Evolutionary conservation across 2,797 vertebrate genomes (phyloP).

Genomic region (Chrysocyon brachyurus): DNA sequence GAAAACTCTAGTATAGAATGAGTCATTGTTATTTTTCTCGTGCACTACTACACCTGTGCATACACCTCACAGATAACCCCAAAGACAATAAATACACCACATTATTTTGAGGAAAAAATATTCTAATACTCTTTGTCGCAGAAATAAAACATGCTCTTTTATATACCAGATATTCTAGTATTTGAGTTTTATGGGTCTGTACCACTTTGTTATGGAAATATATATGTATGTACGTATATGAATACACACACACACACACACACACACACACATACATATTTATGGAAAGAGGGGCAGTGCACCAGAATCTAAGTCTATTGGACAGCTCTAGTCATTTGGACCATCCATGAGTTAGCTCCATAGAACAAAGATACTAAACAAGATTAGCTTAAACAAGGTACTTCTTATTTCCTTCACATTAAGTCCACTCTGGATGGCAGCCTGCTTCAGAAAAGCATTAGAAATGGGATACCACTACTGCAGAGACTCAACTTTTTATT

Average conservation of each 20-base stretch:
- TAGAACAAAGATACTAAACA: not conserved
- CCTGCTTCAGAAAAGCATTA: not conserved
- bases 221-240: not conserved
- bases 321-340: not conserved
- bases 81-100: not conserved
- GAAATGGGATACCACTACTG: not conserved
- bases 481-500: not conserved
- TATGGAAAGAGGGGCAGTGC: not conserved
- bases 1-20: not conserved
- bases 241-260: not conserved
- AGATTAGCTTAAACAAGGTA: not conserved
- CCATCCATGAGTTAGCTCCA: not conserved
- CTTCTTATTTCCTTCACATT: not conserved
- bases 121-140: not conserved
- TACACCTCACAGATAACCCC: not conserved
- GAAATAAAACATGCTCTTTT: not conserved
- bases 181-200: not conserved
- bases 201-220: not conserved
- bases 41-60: not conserved
- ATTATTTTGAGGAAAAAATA: not conserved
- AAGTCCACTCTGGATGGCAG: not conserved
- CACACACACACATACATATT: not conserved
- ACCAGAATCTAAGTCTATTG: not conserved
- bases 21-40: not conserved
- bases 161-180: not conserved